These are phyloP conservation scores for Liopterus haemorrhoidalis DNA, from an alignment of 2,888 invertebrate genomes.

Conservation along the genomic window DNA sequence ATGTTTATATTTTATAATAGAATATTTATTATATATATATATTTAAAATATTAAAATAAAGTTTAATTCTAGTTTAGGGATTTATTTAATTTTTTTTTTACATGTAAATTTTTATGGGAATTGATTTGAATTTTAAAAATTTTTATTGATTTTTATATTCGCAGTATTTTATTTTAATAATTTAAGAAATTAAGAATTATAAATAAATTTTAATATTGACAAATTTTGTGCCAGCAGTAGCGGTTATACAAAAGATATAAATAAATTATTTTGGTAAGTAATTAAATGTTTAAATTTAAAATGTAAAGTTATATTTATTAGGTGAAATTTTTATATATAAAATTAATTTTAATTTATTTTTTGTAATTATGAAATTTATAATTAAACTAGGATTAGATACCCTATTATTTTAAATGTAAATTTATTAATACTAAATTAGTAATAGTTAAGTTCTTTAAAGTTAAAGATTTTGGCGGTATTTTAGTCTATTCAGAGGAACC, in stretches of 20 bases:
- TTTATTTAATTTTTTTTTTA: slow-evolving; percentile 52
- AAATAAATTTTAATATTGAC: slow-evolving; percentile 54
- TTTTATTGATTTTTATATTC: slow-evolving; percentile 37
- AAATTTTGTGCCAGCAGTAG: slow-evolving; percentile 66
- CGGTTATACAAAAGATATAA: slow-evolving; percentile 60
- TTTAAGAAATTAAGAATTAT: slow-evolving; percentile 58
- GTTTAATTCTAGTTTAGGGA: slow-evolving; percentile 49
- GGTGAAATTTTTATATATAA: slow-evolving; percentile 55
- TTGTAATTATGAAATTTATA: slow-evolving; percentile 42
- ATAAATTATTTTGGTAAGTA: slow-evolving; percentile 51
- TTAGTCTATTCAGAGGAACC: slow-evolving; percentile 65
- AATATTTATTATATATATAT: slow-evolving; percentile 40
- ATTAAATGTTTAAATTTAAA: slow-evolving; percentile 41
- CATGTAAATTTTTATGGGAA: slow-evolving; percentile 51
- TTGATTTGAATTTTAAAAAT: slow-evolving; percentile 46
- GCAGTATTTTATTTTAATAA: slow-evolving; percentile 52
- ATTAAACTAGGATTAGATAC: slow-evolving; percentile 64
- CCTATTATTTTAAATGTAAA: slow-evolving; percentile 55
- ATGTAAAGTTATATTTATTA: slow-evolving; percentile 48
- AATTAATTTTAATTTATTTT: slow-evolving; percentile 39
- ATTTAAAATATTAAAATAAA: slow-evolving; percentile 46
- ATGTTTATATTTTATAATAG: slow-evolving; percentile 13
- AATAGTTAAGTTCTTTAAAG: slow-evolving; percentile 57
- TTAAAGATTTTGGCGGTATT: slow-evolving; percentile 66
- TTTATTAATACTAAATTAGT: slow-evolving; percentile 50